Conservation (phyloP, 2,113 vertebrate species). For the Condylura cristata region DNA sequence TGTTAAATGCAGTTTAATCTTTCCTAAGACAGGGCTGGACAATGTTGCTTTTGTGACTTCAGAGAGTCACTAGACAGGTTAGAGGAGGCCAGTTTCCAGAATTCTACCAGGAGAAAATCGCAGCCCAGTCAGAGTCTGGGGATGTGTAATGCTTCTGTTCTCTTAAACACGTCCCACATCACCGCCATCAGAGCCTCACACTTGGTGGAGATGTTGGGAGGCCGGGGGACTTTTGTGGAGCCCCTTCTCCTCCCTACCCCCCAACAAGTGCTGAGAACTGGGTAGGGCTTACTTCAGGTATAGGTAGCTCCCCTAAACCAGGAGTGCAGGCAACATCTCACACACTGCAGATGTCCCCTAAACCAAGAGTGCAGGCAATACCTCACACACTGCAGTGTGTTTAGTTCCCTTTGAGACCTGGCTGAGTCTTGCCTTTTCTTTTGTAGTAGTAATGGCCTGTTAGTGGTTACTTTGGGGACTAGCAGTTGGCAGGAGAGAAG, state of each 20-base stretch:
- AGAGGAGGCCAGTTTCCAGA: slow-evolving; percentile 25
- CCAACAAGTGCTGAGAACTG: neutral
- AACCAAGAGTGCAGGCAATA: no score
- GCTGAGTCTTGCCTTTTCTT: neutral
- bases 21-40: slow-evolving; percentile 66
- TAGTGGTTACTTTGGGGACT: neutral
- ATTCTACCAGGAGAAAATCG: slow-evolving; percentile 39
- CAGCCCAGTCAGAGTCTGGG: neutral
- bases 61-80: slow-evolving; percentile 64
- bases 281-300: neutral
- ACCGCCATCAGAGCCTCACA: neutral
- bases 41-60: slow-evolving; percentile 79
- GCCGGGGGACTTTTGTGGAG: neutral
- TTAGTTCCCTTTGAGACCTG: neutral
- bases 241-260: neutral
- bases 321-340: neutral
- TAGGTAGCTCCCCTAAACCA: neutral
- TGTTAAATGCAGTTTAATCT: slow-evolving; percentile 76
- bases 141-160: slow-evolving; percentile 25
- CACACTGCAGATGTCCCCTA: neutral
- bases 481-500: neutral
- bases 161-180: neutral
- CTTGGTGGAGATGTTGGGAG: neutral
- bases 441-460: neutral
- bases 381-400: neutral